Evolutionary conservation across 2,888 invertebrate genomes (phyloP).

Genomic region (Leistus spinibarbis): DNA sequence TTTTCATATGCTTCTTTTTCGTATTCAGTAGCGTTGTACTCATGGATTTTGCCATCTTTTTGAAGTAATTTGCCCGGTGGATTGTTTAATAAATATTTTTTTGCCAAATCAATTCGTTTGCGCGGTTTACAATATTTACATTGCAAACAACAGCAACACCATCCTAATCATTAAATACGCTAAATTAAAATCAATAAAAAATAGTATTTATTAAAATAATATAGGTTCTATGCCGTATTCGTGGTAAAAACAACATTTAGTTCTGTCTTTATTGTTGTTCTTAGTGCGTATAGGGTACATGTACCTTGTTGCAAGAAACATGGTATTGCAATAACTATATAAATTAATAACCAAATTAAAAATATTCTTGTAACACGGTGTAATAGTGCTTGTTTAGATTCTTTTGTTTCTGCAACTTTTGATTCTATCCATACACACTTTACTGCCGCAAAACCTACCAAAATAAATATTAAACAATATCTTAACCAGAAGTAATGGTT

Average conservation of each 20-base stretch:
- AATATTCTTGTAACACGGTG: slow-evolving; percentile 51
- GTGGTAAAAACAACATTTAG: no score
- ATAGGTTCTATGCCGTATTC: no score
- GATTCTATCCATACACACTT: slow-evolving; percentile 56
- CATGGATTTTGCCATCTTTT: slow-evolving; percentile 52
- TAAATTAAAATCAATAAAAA: not conserved
- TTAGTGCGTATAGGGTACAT: no score
- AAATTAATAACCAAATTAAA: slow-evolving; percentile 57
- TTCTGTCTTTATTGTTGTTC: no score
- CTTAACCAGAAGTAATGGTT: no score
- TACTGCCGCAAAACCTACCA: slow-evolving; percentile 50
- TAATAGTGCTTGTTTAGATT: slow-evolving; percentile 45
- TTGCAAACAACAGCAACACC: slow-evolving; percentile 65
- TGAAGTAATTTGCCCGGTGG: slow-evolving; percentile 62
- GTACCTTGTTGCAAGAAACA: slow-evolving; percentile 61
- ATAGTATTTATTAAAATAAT: not conserved
- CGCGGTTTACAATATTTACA: slow-evolving; percentile 65
- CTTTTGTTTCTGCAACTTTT: slow-evolving; percentile 45
- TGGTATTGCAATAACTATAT: slow-evolving; percentile 57
- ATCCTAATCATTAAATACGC: slow-evolving; percentile 57
- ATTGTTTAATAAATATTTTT: slow-evolving; percentile 61
- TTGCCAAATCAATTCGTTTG: slow-evolving; percentile 61
- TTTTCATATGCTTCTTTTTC: slow-evolving; percentile 64
- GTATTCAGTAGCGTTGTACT: slow-evolving; percentile 62
- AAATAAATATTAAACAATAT: slow-evolving; percentile 1